Conservation (phyloP, 2,113 vertebrate species). For the Amphiprion ocellaris region DNA sequence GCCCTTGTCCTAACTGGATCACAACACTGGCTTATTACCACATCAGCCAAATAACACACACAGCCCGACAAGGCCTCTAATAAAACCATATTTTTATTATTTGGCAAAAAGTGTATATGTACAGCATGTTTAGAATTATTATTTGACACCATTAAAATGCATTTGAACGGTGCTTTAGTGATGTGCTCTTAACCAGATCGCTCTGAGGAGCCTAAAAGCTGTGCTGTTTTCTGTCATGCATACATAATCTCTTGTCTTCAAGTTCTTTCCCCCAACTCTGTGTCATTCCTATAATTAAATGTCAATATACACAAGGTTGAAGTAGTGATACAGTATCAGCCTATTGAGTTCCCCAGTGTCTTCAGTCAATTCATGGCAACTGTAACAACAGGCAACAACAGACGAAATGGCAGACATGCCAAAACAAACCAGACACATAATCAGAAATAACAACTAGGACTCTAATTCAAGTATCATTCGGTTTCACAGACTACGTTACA, state of each 20-base stretch:
- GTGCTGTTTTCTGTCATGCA: slow-evolving; percentile 80
- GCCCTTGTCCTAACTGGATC: slow-evolving; percentile 38
- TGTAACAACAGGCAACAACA: slow-evolving; percentile 52
- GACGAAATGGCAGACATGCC: slow-evolving; percentile 67
- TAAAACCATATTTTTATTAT: slow-evolving; percentile 80
- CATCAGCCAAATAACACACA: slow-evolving; percentile 38
- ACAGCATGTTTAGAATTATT: slow-evolving; percentile 79
- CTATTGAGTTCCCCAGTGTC: slow-evolving; percentile 26
- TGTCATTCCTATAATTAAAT: slow-evolving; percentile 44
- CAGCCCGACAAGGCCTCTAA: slow-evolving; percentile 63
- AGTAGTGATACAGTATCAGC: slow-evolving; percentile 40
- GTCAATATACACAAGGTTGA: slow-evolving; percentile 43
- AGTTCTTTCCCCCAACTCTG: slow-evolving; percentile 11
- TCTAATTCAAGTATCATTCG: slow-evolving; percentile 74
- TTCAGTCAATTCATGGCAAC: slow-evolving; percentile 70
- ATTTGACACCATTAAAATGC: slow-evolving; percentile 83
- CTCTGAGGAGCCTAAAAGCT: slow-evolving; percentile 74
- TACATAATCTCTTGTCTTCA: slow-evolving; percentile 58
- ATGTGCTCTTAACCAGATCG: slow-evolving; percentile 82
- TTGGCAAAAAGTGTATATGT: slow-evolving; percentile 85
- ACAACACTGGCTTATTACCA: slow-evolving; percentile 12
- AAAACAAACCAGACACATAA: slow-evolving; percentile 62
- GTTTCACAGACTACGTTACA: slow-evolving; percentile 73
- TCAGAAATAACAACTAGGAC: slow-evolving; percentile 66
- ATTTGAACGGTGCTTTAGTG: slow-evolving; percentile 80